Conservation (phyloP, 2,113 vertebrate genomes). For the Platichthys stellatus region DNA sequence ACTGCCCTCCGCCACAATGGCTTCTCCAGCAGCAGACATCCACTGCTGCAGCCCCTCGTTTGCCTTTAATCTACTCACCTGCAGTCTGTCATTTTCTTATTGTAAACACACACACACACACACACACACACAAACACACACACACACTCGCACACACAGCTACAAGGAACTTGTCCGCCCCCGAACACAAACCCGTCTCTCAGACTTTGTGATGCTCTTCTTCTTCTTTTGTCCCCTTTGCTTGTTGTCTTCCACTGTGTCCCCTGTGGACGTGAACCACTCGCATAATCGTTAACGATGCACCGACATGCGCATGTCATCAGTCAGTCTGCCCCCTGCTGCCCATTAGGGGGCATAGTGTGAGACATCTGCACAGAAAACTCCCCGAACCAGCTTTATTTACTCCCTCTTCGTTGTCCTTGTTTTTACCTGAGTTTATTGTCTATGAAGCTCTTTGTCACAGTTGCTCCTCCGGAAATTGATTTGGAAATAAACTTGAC, state of each 20-base stretch:
- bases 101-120: conserved; percentile 19
- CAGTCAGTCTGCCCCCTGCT: conserved; percentile 45
- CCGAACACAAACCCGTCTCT: conserved; percentile 37
- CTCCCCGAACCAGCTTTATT: conserved; percentile 37
- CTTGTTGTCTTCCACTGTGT: conserved; percentile 26
- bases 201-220: conserved; percentile 33
- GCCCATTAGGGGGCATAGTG: conserved; percentile 39
- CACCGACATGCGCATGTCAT: conserved; percentile 37
- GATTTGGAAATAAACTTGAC: conserved; percentile 55
- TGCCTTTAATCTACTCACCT: conserved; percentile 59
- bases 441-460: conserved; percentile 51
- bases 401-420: conserved; percentile 42
- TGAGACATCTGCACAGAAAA: conserved; percentile 19
- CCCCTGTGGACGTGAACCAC: conserved; percentile 33
- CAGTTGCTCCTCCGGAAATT: conserved; percentile 45
- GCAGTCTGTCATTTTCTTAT: conserved; percentile 67
- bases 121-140: no score
- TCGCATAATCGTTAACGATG: conserved; percentile 37
- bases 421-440: conserved; percentile 53
- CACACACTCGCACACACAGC: neutral
- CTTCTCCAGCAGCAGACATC: conserved; percentile 35
- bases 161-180: conserved; percentile 14
- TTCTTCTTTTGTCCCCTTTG: conserved; percentile 14
- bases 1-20: conserved; percentile 47
- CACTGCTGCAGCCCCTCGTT: conserved; percentile 31